These are phyloP conservation scores for Tetanocera ferruginea DNA, from an alignment of 2,888 invertebrate genomes.

Conservation along the genomic window DNA sequence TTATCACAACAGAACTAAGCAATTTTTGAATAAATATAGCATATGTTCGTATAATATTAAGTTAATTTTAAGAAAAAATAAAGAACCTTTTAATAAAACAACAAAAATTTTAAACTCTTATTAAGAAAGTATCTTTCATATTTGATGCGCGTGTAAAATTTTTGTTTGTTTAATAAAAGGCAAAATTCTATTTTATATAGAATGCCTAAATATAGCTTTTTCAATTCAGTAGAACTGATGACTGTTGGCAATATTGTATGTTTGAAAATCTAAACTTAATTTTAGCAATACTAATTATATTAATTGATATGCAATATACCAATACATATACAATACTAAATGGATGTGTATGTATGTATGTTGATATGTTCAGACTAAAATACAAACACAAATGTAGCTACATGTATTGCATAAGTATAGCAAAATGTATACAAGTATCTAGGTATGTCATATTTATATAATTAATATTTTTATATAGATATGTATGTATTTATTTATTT, in stretches of 20 bases:
- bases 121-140: no score
- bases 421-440: no score
- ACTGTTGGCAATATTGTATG: neutral
- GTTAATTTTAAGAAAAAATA: neutral
- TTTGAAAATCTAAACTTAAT: neutral
- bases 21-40: neutral
- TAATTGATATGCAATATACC: neutral
- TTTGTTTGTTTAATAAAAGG: no score
- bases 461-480: neutral
- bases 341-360: neutral
- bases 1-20: constrained; percentile 27
- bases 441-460: no score
- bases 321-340: neutral
- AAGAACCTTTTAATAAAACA: neutral
- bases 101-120: neutral
- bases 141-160: no score
- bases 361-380: neutral
- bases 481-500: neutral
- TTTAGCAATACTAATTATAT: neutral
- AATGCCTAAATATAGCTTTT: neutral
- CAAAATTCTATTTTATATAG: no score
- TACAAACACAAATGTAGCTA: neutral
- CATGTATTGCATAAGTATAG: no score
- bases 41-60: no score
- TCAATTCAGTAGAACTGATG: neutral